These are phyloP conservation scores for Fistularia tabacaria DNA, from an alignment of 2,797 vertebrate species.

Conservation along the genomic window DNA sequence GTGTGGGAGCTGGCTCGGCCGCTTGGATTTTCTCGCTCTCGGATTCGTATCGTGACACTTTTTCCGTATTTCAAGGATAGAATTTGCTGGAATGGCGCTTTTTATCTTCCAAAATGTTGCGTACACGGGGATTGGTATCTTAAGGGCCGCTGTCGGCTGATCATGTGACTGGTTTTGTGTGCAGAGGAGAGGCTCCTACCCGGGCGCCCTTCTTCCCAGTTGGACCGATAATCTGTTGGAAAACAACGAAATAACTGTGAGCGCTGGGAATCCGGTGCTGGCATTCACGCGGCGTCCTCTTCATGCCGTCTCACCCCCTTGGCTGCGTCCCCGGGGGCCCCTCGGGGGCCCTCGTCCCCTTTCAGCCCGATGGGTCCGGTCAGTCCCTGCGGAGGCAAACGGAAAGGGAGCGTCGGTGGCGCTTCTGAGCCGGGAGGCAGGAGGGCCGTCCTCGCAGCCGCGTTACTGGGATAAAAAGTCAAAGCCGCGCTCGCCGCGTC, in stretches of 20 bases:
- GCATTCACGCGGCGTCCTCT: no score
- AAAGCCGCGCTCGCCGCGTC: no score
- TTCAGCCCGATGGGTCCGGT: conserved; percentile 79
- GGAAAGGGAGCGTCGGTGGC: neutral
- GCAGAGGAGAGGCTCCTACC: conserved; percentile 69
- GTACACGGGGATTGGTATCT: no score
- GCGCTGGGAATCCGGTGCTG: neutral
- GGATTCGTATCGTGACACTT: no score
- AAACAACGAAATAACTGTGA: conserved; percentile 5
- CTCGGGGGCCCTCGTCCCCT: conserved; percentile 80
- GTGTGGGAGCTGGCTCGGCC: no score
- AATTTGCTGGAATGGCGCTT: no score
- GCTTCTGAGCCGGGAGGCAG: neutral
- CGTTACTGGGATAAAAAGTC: no score
- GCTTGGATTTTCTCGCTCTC: no score
- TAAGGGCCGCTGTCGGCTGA: no score
- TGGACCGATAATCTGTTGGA: conserved; percentile 80
- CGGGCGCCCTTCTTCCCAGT: conserved; percentile 82
- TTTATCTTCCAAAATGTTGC: no score
- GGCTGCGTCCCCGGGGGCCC: conserved; percentile 81
- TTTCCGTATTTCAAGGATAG: no score
- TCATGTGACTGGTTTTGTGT: conserved; percentile 7
- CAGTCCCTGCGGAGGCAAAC: conserved; percentile 71
- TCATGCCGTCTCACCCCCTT: conserved; percentile 79
- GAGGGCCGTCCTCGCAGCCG: no score